Conservation (phyloP, 2,888 invertebrate species). For the Caenorhabditis sp. region DNA sequence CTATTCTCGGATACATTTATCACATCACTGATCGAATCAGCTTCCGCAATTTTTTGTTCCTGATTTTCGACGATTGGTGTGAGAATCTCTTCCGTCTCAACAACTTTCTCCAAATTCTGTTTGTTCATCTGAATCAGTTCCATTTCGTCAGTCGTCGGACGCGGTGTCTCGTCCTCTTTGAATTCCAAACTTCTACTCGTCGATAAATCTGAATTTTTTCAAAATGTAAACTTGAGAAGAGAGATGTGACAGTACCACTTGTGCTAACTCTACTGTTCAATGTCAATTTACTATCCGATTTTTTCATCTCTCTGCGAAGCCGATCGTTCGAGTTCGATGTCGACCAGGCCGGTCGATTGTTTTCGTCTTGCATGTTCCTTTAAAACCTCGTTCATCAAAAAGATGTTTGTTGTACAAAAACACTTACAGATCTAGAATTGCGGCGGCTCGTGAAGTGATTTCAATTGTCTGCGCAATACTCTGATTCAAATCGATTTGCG, state of each 20-base stretch:
- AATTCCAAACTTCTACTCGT: background rate
- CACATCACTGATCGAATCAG: constrained; percentile 13
- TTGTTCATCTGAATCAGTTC: background rate
- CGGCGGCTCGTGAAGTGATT: constrained; percentile 23
- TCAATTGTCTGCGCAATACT: constrained; percentile 39
- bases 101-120: background rate
- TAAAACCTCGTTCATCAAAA: background rate
- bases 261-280: constrained; percentile 23
- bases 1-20: constrained; percentile 7
- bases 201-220: background rate
- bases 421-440: constrained; percentile 29
- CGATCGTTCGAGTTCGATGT: constrained; percentile 16
- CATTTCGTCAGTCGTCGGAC: constrained; percentile 2
- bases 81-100: background rate
- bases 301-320: constrained; percentile 1
- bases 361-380: constrained; percentile 34
- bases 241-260: constrained; percentile 16
- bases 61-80: background rate
- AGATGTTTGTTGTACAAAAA: background rate
- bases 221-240: no score
- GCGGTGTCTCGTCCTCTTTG: background rate
- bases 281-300: constrained; percentile 27
- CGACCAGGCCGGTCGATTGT: constrained; percentile 29
- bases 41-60: background rate
- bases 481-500: constrained; percentile 33